Base-by-base conservation (phyloP, 2,113 vertebrate genomes). In the Brachypodius melanocephalos region DNA sequence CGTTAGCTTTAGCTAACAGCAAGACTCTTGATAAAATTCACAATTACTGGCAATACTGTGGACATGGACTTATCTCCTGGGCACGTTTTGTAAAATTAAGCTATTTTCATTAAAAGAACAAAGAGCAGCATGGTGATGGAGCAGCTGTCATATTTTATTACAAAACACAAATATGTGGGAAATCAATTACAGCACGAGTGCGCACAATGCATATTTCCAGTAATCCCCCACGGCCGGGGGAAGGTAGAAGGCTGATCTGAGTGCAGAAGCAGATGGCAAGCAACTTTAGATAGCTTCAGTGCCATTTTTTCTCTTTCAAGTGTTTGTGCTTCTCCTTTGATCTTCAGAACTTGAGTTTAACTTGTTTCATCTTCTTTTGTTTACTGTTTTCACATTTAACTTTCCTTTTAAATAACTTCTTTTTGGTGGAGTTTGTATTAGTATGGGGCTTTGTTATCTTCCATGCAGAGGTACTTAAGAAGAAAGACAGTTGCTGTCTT, bases 141-240 rank as follows among this genome's bases (percentile, higher is more conserved):
- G 89, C 96, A 96, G 94, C 95, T 95, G 93, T 94, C 96, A 94
- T 95, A 93, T 90, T 96, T 96, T 94, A 94, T 95, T 96, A 73
- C 89, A 79, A 83, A 95, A 90, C 89, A 94, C 94, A 94, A 95
- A 88, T 94, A 94, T 69, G 89, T 94, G 93, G 94, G 91, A 94
- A 96, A 95, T 91, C 93, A 96, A 43, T 96, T 89, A 82, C 75
- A 82, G 87, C 82, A 32, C 2, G 45, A 92, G 57, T 52, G 72
- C 69, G 61, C 91, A 85, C 42, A 51, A 15, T 75, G 91, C 89
- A 31, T 91, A 85, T 95, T 96, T 92, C 77, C 87, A 95, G 93
- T 91, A 92, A 92, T 95, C 81, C 91, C 86, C 28, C 34, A 34
- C 2, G 48, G 75, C 81, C 9, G 13, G 82, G 85, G 89, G 87